Evolutionary conservation across 2,113 vertebrate species (phyloP).

Genomic region (Anas platyrhynchos): DNA sequence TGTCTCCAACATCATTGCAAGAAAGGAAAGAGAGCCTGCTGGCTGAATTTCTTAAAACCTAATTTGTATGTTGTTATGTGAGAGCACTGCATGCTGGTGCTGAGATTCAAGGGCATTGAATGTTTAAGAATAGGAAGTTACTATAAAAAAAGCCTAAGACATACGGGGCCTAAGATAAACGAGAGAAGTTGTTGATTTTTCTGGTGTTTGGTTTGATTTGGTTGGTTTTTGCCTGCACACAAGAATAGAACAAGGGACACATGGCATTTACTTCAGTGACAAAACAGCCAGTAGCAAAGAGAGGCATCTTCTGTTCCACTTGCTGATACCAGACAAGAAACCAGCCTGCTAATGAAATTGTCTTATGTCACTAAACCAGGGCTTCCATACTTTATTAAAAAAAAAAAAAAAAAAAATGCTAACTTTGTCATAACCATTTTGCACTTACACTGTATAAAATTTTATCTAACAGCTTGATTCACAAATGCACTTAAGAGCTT

Average conservation of each 20-base stretch:
- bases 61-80: background rate
- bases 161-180: background rate
- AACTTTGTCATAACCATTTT: background rate
- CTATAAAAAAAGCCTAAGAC: background rate
- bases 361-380: background rate
- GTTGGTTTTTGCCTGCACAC: accelerated
- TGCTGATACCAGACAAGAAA: background rate
- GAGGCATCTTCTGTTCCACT: background rate
- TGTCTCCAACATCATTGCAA: background rate
- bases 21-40: background rate
- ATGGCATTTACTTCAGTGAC: background rate
- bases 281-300: background rate
- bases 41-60: background rate
- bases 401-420: background rate
- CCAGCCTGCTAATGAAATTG: background rate
- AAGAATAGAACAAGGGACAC: background rate
- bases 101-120: background rate
- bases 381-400: background rate
- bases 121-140: background rate
- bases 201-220: background rate
- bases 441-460: background rate
- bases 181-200: background rate
- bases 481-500: background rate
- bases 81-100: background rate
- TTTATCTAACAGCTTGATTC: background rate